These are phyloP conservation scores for Lepilemur ruficaudatus DNA, from an alignment of 2,797 vertebrate genomes.

Conservation along the genomic window DNA sequence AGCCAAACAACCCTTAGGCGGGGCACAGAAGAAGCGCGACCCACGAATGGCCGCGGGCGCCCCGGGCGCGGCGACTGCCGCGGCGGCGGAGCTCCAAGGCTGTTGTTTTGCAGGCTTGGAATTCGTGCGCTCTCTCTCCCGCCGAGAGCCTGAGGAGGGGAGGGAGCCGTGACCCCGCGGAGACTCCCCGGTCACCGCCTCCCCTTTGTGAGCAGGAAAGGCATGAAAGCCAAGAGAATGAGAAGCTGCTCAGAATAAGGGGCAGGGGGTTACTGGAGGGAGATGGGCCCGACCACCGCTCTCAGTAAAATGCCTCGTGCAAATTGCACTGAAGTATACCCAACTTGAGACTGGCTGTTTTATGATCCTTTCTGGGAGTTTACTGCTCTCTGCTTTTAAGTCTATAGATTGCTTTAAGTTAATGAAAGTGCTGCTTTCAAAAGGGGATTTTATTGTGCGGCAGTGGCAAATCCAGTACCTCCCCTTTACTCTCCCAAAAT, in stretches of 20 bases:
- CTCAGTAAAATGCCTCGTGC: slow-evolving; percentile 75
- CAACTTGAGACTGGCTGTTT: slow-evolving; percentile 76
- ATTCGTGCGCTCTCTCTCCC: slow-evolving; percentile 63
- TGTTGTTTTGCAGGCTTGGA: slow-evolving; percentile 73
- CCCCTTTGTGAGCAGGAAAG: slow-evolving; percentile 72
- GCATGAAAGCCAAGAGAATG: slow-evolving; percentile 69
- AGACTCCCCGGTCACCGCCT: slow-evolving; percentile 69
- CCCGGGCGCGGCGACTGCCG: not conserved
- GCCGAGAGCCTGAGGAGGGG: slow-evolving; percentile 11
- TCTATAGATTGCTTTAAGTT: slow-evolving; percentile 80
- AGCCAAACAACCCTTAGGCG: not conserved
- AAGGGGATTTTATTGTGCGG: slow-evolving; percentile 72
- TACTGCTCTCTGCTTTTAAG: slow-evolving; percentile 80
- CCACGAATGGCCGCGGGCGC: not conserved
- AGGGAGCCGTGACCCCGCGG: slow-evolving; percentile 72
- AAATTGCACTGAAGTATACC: slow-evolving; percentile 75
- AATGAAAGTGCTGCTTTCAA: slow-evolving; percentile 80
- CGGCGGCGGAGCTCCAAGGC: not conserved
- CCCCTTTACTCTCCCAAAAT: slow-evolving; percentile 73
- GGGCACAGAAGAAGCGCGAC: not conserved
- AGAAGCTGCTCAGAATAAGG: slow-evolving; percentile 57
- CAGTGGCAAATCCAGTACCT: slow-evolving; percentile 57
- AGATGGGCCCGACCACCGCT: slow-evolving; percentile 57
- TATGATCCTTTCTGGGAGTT: slow-evolving; percentile 79
- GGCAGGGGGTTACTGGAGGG: slow-evolving; percentile 61